Conservation (phyloP, 2,113 vertebrate species). For the Sminthopsis crassicaudata region DNA sequence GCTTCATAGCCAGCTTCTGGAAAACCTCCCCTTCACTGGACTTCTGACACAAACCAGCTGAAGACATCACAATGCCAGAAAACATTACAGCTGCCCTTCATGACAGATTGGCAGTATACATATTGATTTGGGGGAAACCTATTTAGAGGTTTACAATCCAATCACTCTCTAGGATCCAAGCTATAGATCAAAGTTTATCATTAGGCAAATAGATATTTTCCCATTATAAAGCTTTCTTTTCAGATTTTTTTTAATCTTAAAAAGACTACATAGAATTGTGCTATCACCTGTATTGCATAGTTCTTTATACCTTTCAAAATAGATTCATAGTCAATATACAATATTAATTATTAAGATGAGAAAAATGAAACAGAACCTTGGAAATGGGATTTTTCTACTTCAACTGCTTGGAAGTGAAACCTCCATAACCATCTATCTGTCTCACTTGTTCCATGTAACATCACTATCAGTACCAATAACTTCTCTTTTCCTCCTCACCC, state of each 20-base stretch:
- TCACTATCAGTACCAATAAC: not conserved
- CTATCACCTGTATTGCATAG: not conserved
- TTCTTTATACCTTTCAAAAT: conserved; percentile 2
- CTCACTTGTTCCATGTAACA: conserved; percentile 11
- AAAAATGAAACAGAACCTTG: not conserved
- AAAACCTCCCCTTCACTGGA: conserved; percentile 69
- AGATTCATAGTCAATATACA: conserved; percentile 5
- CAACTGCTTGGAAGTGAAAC: conserved; percentile 18
- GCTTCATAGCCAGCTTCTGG: conserved; percentile 78
- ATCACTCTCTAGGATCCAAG: conserved; percentile 64
- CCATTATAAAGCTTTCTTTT: conserved; percentile 53
- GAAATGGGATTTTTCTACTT: conserved; percentile 41
- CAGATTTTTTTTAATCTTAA: conserved; percentile 63
- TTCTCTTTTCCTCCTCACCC: not conserved
- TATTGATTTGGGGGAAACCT: conserved; percentile 42
- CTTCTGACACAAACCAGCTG: conserved; percentile 79
- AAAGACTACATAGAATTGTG: conserved; percentile 42
- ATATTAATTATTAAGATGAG: not conserved
- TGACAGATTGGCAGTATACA: conserved; percentile 69
- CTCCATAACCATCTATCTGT: not conserved
- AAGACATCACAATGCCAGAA: conserved; percentile 74
- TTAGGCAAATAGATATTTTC: conserved; percentile 71
- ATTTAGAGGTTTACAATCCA: conserved; percentile 54
- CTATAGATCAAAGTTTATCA: conserved; percentile 72
- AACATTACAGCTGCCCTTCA: conserved; percentile 67